Base-by-base conservation (phyloP, 2,888 invertebrate species). In the Rotaria magnacalcarata region DNA sequence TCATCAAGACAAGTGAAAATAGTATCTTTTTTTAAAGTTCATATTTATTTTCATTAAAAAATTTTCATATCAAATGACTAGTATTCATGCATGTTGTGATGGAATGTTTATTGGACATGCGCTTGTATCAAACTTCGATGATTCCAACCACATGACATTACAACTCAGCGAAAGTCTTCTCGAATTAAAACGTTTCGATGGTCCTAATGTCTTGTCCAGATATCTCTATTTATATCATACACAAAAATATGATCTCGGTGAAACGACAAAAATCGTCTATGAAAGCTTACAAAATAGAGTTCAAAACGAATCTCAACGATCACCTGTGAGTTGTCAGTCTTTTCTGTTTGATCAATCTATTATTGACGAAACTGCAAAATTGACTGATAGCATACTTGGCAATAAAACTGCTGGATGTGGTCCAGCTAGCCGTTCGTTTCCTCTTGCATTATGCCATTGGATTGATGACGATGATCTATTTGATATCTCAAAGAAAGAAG, bases 401-500 rank as follows among this genome's bases (percentile, higher is more conserved):
- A 34, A n/a, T 47, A 14, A 47, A 34, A 47, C 43, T 2, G 80
- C 47, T 47, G 43, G 47, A 47, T 80, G 43, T 47, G 24, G n/a
- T 24, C 47, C 47, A 47, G 47, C n/a, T 14, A 34, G 47, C 6
- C 47, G 80, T 7, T 75, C 80, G 14, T 47, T 24, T 80, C 80
- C 80, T 7, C 11, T 80, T 8, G 80, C 80, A n/a, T n/a, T 80
- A 2, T 80, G 24, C 5, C 41, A 24, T 24, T 21, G 21, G 41
- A 75, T 75, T 2, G 11, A 80, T n/a, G n/a, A 80, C 47, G 80
- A 80, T 47, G 47, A 80, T 80, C n/a, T 80, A 80, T 47, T 80
- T n/a, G n/a, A 80, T n/a, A 5, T 47, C 0, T 80, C 47, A 11
- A 24, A 24, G 24, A 7, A 80, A 43, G 47, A 47, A 80, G 47